Evolutionary conservation across 35 echinoderm and acorn worm genomes (phyloP).

Genomic region (Holothuria glaberrima): DNA sequence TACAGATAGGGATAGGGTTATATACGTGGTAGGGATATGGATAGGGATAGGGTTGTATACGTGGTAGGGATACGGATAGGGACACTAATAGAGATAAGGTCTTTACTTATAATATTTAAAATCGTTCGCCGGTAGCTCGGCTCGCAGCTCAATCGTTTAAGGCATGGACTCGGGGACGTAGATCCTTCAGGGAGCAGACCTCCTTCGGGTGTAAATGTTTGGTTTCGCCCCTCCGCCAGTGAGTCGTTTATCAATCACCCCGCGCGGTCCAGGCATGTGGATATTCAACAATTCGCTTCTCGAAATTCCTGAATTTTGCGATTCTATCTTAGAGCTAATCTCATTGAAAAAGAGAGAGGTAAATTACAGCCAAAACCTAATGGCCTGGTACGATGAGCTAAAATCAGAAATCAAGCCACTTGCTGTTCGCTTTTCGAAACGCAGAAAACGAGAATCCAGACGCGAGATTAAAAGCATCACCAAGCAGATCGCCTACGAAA

Average conservation of each 20-base stretch:
- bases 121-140: too few species aligned
- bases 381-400: background rate
- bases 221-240: too few species aligned
- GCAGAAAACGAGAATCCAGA: background rate
- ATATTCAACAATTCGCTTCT: conserved; percentile 34
- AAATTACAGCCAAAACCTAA: background rate
- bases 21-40: too few species aligned
- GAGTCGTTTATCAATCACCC: background rate
- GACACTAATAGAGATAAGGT: too few species aligned
- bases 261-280: background rate
- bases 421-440: background rate
- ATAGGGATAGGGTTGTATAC: too few species aligned
- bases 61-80: too few species aligned
- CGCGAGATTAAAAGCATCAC: background rate
- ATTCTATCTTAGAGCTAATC: background rate
- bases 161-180: too few species aligned
- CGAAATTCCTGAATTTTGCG: background rate
- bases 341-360: background rate
- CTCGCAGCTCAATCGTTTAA: too few species aligned
- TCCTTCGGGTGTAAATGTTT: too few species aligned
- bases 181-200: too few species aligned
- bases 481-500: background rate
- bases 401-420: background rate
- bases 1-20: too few species aligned
- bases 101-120: too few species aligned